A percentile compares a stretch with the other conserved stretches of the same genome.
These are phyloP conservation scores for Anseranas semipalmata DNA, from an alignment of 2,113 vertebrate species.

Conservation along the genomic window DNA sequence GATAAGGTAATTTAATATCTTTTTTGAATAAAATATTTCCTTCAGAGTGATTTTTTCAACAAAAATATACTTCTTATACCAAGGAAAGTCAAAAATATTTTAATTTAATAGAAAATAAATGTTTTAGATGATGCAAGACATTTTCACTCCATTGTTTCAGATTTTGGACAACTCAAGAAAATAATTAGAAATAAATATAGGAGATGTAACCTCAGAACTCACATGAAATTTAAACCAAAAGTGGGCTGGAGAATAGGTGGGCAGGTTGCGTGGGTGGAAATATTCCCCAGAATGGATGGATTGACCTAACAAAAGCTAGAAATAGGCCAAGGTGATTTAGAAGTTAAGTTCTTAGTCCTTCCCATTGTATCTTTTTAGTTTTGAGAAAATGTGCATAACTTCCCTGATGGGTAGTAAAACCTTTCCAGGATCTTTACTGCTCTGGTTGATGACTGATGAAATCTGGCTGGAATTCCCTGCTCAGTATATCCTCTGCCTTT, in stretches of 20 bases:
- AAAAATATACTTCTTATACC: not conserved
- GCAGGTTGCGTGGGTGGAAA: not conserved
- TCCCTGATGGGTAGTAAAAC: conserved; percentile 2
- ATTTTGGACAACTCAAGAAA: not conserved
- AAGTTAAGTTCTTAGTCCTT: not conserved
- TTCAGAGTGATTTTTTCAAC: not conserved
- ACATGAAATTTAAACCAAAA: not conserved
- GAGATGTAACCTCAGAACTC: not conserved
- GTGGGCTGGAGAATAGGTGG: not conserved
- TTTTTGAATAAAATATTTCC: not conserved
- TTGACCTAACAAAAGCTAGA: not conserved
- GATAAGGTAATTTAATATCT: not conserved
- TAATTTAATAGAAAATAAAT: not conserved
- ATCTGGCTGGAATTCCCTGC: not conserved
- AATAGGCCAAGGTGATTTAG: not conserved
- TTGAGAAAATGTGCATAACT: not conserved
- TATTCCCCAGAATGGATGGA: not conserved
- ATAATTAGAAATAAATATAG: not conserved
- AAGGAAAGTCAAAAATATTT: not conserved
- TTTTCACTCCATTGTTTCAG: not conserved
- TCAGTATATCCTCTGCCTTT: not conserved
- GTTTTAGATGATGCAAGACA: not conserved
- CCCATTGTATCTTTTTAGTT: not conserved
- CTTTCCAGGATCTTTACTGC: not conserved
- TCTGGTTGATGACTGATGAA: not conserved